Percentiles rank a stretch among this genome's conserved stretches.
Conservation (phyloP, 2,797 vertebrate species). For the Pterois miles region DNA sequence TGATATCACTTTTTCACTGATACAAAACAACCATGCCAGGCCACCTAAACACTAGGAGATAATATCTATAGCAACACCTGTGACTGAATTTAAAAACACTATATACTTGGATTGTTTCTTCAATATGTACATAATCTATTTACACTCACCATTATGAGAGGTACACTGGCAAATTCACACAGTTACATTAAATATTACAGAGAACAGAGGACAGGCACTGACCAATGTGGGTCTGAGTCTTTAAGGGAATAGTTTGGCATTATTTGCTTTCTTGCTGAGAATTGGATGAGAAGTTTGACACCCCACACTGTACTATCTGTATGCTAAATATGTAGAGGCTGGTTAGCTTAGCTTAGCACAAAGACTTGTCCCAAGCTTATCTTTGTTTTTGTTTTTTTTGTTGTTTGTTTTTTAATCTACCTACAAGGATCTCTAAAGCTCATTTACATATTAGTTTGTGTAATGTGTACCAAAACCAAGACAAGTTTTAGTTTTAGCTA, state of each 20-base stretch:
- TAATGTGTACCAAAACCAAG: no score
- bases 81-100: conserved; percentile 29
- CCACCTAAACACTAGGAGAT: conserved; percentile 31
- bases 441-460: no score
- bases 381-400: no score
- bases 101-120: conserved; percentile 11
- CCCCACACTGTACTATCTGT: no score
- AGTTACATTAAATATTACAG: conserved; percentile 25
- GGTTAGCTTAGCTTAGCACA: no score
- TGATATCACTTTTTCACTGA: conserved; percentile 24
- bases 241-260: not conserved
- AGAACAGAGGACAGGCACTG: conserved; percentile 29
- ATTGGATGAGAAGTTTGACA: not conserved
- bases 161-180: conserved; percentile 53
- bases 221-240: conserved; percentile 19
- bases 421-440: no score
- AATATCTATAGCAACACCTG: conserved; percentile 6
- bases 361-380: no score
- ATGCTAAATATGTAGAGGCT: no score
- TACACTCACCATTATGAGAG: conserved; percentile 69
- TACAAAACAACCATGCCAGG: conserved; percentile 39
- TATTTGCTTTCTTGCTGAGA: not conserved
- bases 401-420: no score
- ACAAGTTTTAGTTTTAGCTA: no score
- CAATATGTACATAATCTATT: conserved; percentile 34